A percentile compares a stretch with the other conserved stretches of the same genome.
phyloP scores from a whole-genome alignment of 1,140 invertebrate species.

The Drosophila rufa region DNA sequence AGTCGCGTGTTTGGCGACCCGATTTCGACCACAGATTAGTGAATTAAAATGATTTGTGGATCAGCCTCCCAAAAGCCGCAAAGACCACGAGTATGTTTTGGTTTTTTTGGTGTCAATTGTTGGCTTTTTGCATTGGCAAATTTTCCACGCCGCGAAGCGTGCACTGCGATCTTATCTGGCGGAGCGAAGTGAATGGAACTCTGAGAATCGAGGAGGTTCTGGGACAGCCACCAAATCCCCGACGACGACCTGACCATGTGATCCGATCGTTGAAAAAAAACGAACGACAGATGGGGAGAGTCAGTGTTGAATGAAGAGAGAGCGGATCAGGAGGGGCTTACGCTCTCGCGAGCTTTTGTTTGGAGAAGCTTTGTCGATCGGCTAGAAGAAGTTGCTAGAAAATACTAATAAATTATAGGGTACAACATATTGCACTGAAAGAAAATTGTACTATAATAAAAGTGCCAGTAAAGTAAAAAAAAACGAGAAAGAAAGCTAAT shows the following conservation, averaged over 20 bases:
- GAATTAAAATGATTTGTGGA: slow-evolving; percentile 21
- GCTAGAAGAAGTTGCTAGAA: slow-evolving; percentile 23
- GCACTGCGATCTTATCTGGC: slow-evolving; percentile 45
- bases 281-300: slow-evolving; percentile 13
- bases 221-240: slow-evolving; percentile 27
- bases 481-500: too few species aligned
- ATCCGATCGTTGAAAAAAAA: slow-evolving; percentile 51
- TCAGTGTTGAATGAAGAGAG: slow-evolving; percentile 6
- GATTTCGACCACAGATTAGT: slow-evolving; percentile 50
- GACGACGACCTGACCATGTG: slow-evolving; percentile 58
- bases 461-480: too few species aligned
- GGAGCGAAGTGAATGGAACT: slow-evolving; percentile 47
- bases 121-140: slow-evolving; percentile 36
- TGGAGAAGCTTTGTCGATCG: slow-evolving; percentile 36
- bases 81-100: slow-evolving; percentile 10
- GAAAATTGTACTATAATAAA: too few species aligned
- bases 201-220: slow-evolving; percentile 15
- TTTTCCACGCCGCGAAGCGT: slow-evolving; percentile 36
- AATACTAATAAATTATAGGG: not conserved
- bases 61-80: slow-evolving; percentile 21
- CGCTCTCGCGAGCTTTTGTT: slow-evolving; percentile 31
- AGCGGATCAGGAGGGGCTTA: not conserved
- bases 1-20: slow-evolving; percentile 61
- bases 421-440: slow-evolving; percentile 4
- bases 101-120: slow-evolving; percentile 14